phyloP scores from a whole-genome alignment of 2,113 vertebrate species.

The Laticauda colubrina region DNA sequence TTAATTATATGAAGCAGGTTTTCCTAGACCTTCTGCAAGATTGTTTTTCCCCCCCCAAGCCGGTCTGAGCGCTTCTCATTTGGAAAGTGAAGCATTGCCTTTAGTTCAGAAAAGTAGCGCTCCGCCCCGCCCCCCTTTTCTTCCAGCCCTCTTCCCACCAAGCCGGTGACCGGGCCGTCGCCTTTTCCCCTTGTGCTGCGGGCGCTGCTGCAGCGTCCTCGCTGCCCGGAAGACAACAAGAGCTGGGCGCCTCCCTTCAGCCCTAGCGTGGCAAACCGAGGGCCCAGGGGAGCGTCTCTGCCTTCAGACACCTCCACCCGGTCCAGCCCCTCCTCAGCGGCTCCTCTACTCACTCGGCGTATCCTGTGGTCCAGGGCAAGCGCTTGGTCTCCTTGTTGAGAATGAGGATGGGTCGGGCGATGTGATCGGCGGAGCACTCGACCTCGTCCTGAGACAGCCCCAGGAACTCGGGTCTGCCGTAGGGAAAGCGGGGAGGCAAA shows the following conservation, averaged over 20 bases:
- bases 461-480: constrained; percentile 90
- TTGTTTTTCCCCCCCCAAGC: neutral
- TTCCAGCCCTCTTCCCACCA: neutral
- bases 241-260: neutral
- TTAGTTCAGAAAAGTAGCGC: neutral
- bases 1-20: neutral
- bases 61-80: neutral
- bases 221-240: neutral
- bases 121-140: neutral
- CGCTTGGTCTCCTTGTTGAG: constrained; percentile 85
- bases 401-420: constrained; percentile 88
- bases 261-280: neutral
- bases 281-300: neutral
- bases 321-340: neutral
- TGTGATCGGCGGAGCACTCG: constrained; percentile 91
- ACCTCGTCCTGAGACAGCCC: constrained; percentile 88
- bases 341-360: constrained; percentile 96
- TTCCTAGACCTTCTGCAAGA: neutral
- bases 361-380: constrained; percentile 92
- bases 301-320: neutral
- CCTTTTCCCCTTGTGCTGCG: neutral
- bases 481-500: constrained; percentile 84
- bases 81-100: neutral
- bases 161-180: constrained; percentile 13
- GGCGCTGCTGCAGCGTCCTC: neutral